Evolutionary conservation across 2,888 invertebrate genomes (phyloP).

Genomic region (Dynastes hyllus): DNA sequence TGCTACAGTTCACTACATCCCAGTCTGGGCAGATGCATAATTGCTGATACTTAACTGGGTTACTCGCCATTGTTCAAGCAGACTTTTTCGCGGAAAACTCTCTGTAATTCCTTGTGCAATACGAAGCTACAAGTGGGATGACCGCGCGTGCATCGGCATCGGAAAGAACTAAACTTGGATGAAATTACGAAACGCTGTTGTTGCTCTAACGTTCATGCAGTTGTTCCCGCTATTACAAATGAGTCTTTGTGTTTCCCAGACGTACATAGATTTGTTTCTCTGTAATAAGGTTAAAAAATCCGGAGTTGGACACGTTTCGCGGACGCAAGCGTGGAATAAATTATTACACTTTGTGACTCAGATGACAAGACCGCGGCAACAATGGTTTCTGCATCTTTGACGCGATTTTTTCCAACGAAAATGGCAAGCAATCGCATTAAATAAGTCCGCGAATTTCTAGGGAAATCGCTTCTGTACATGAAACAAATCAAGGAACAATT

Average conservation of each 20-base stretch:
- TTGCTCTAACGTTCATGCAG: constrained; percentile 32
- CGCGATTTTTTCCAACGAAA: constrained; percentile 15
- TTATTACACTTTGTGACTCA: constrained; percentile 44
- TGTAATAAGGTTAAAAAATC: constrained; percentile 37
- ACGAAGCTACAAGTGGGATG: constrained; percentile 37
- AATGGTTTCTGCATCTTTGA: constrained; percentile 30
- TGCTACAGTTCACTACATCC: constrained; percentile 17
- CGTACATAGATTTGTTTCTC: constrained; percentile 39
- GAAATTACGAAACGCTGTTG: constrained; percentile 30
- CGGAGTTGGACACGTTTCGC: constrained; percentile 43
- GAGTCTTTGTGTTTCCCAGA: constrained; percentile 45
- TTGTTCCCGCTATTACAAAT: constrained; percentile 39
- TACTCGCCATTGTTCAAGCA: constrained; percentile 18
- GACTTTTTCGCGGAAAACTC: background rate
- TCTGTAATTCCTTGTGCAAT: constrained; percentile 28
- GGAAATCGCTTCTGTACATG: background rate
- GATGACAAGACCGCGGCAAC: constrained; percentile 42
- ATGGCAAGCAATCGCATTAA: background rate
- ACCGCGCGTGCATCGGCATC: constrained; percentile 35
- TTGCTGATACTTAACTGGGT: constrained; percentile 24
- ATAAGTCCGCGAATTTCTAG: constrained; percentile 8
- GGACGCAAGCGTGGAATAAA: constrained; percentile 32
- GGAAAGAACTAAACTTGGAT: constrained; percentile 16
- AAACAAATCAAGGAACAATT: background rate
- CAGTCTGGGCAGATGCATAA: constrained; percentile 12